These are phyloP conservation scores for Mastomys natalensis DNA, from an alignment of 2,113 vertebrate genomes.

Conservation along the genomic window DNA sequence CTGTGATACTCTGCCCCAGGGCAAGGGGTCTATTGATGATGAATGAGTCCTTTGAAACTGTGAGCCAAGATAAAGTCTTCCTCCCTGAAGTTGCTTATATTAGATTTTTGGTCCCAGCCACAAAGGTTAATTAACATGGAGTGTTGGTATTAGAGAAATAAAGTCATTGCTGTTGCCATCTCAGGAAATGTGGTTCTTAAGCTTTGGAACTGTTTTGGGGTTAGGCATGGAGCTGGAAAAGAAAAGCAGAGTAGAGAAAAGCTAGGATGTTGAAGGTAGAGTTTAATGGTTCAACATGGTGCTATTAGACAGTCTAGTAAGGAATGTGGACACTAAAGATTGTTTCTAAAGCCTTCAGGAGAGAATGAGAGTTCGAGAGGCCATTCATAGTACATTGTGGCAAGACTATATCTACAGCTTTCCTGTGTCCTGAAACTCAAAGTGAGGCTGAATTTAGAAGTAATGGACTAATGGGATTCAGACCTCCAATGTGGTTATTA, in stretches of 20 bases:
- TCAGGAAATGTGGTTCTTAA: not conserved
- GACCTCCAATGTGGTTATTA: not conserved
- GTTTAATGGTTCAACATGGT: not conserved
- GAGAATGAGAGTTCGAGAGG: not conserved
- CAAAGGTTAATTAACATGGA: not conserved
- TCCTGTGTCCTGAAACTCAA: not conserved
- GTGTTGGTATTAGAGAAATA: not conserved
- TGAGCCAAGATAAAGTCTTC: not conserved
- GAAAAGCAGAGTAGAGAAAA: not conserved
- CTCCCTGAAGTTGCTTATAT: not conserved
- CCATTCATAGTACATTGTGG: not conserved
- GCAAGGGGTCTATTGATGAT: not conserved
- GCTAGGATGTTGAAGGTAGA: not conserved
- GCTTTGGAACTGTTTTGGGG: not conserved
- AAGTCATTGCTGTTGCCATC: not conserved
- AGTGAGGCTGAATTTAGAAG: not conserved
- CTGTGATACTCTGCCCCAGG: not conserved
- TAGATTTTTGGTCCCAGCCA: not conserved
- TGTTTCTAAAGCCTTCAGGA: not conserved
- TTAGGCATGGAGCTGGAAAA: not conserved
- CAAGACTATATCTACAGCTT: not conserved
- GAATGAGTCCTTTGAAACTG: not conserved
- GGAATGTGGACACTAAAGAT: not conserved
- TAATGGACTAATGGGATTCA: not conserved
- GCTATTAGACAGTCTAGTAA: not conserved